phyloP scores from a whole-genome alignment of 2,113 vertebrate genomes.

The Hemicordylus capensis region DNA sequence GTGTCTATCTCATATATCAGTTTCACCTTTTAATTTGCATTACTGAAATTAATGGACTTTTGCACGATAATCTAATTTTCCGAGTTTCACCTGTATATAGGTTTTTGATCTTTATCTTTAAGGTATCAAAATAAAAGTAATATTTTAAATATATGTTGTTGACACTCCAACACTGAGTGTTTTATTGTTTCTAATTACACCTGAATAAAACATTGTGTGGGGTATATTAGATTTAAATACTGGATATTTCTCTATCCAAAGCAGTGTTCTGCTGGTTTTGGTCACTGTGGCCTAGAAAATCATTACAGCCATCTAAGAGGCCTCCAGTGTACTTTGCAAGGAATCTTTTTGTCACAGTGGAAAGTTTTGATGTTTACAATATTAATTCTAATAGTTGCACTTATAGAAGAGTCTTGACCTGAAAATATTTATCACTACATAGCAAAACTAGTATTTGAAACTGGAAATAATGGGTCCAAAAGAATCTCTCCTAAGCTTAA shows the following conservation, averaged over 20 bases:
- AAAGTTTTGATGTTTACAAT: conserved; percentile 43
- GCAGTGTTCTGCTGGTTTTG: conserved; percentile 5
- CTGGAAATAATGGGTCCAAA: conserved; percentile 73
- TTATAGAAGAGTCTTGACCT: conserved; percentile 62
- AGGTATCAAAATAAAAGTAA: neutral
- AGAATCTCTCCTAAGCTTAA: conserved; percentile 78
- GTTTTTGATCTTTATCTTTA: neutral
- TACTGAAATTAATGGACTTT: too few relatives aligned
- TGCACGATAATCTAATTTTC: too few relatives aligned
- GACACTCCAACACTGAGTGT: neutral
- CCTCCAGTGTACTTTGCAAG: neutral
- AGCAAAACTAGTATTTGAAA: conserved; percentile 70
- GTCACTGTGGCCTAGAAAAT: neutral
- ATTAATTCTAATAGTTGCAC: conserved; percentile 44
- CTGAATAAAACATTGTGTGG: neutral
- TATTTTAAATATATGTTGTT: neutral
- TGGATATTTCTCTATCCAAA: neutral
- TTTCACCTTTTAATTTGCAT: too few relatives aligned
- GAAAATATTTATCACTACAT: conserved; percentile 60
- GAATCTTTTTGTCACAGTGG: neutral
- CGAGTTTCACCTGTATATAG: too few relatives aligned
- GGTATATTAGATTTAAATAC: neutral
- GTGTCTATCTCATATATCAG: too few relatives aligned
- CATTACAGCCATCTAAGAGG: neutral
- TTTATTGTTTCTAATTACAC: neutral